Percentiles rank a stretch among this genome's conserved stretches.
Evolutionary conservation across 2,797 vertebrate species (phyloP).

Genomic region (Crenuchus spilurus): DNA sequence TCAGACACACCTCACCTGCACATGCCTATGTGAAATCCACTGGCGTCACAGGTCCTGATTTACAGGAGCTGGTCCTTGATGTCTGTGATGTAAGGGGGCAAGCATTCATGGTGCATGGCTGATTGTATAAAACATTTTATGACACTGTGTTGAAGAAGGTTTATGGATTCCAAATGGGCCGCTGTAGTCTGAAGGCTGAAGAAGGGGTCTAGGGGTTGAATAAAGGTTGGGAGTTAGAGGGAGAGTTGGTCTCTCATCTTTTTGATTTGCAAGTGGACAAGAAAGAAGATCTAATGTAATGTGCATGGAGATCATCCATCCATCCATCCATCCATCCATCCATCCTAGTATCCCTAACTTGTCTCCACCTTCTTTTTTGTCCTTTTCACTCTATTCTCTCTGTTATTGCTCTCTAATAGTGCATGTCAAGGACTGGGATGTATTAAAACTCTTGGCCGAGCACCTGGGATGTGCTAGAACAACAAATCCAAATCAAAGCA

Average conservation of each 20-base stretch:
- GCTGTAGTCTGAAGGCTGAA: neutral
- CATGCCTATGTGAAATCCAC: neutral
- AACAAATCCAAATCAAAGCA: no score
- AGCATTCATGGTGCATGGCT: neutral
- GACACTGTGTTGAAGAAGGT: neutral
- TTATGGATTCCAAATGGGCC: constrained; percentile 36
- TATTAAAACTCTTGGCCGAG: no score
- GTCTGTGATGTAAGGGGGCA: neutral
- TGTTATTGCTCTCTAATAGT: no score
- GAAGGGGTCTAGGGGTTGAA: no score
- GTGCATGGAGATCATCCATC: constrained; percentile 37
- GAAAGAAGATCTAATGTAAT: neutral
- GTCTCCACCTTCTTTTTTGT: no score
- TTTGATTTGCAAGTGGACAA: neutral
- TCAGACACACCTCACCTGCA: neutral
- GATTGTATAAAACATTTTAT: constrained; percentile 4
- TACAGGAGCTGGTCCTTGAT: constrained; percentile 7
- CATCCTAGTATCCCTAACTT: no score
- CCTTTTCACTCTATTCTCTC: no score
- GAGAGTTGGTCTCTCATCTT: neutral
- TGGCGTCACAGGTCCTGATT: constrained; percentile 1
- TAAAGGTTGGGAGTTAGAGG: constrained; percentile 31
- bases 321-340: no score
- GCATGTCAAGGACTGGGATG: no score
- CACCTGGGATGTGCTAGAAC: no score